phyloP scores from a whole-genome alignment of 2,113 vertebrate species.

The Sphaerodactylus townsendi region DNA sequence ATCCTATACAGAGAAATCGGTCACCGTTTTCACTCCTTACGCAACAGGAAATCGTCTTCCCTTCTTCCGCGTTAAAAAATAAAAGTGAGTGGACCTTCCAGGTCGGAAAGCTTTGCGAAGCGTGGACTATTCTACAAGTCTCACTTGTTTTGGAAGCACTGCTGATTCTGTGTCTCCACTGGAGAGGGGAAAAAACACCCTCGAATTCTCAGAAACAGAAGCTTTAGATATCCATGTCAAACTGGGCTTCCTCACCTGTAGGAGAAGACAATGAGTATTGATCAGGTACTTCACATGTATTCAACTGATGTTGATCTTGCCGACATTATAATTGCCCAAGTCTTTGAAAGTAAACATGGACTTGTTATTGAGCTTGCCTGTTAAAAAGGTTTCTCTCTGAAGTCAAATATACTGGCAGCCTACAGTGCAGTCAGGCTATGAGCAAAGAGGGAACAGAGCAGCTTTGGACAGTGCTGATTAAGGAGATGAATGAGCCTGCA shows the following conservation, averaged over 20 bases:
- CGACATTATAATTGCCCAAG: neutral
- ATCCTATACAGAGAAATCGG: neutral
- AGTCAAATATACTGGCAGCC: neutral
- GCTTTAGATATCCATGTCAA: slow-evolving; percentile 84
- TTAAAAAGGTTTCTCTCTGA: neutral
- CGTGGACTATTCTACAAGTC: slow-evolving; percentile 48
- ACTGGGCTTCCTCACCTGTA: slow-evolving; percentile 80
- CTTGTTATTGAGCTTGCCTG: neutral
- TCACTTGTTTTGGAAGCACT: slow-evolving; percentile 60
- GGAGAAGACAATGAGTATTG: neutral
- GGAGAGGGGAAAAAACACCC: neutral
- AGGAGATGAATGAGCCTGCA: accelerated
- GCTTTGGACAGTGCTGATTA: neutral
- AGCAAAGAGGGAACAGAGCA: neutral
- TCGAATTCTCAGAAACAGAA: neutral
- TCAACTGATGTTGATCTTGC: accelerated
- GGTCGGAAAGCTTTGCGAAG: slow-evolving; percentile 50
- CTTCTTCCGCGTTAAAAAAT: neutral
- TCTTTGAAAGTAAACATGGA: accelerated
- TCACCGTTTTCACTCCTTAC: neutral
- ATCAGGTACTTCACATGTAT: neutral
- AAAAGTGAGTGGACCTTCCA: slow-evolving; percentile 27
- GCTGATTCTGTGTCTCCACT: slow-evolving; percentile 43
- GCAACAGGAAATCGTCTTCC: neutral
- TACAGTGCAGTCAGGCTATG: neutral